These are phyloP conservation scores for Deroplatys truncata DNA, from an alignment of 2,888 invertebrate genomes.

Conservation along the genomic window DNA sequence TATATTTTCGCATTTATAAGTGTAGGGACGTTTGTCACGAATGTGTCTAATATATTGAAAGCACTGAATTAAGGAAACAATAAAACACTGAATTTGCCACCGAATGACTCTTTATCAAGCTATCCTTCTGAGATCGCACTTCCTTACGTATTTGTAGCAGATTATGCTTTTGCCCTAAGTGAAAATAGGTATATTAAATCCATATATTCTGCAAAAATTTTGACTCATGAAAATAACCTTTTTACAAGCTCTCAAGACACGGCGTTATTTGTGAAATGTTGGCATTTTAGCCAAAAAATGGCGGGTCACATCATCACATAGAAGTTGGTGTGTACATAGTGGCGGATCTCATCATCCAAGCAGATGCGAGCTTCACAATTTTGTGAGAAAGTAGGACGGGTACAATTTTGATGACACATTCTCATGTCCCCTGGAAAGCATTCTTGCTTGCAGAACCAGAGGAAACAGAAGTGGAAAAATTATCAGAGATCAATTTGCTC, in stretches of 20 bases:
- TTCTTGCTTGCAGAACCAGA: background rate
- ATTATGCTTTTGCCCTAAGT: background rate
- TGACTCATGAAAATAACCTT: slow-evolving; percentile 34
- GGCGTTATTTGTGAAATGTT: slow-evolving; percentile 32
- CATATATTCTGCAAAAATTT: slow-evolving; percentile 29
- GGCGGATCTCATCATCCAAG: background rate
- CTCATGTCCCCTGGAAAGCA: background rate
- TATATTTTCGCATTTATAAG: slow-evolving; percentile 36
- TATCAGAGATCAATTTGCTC: background rate
- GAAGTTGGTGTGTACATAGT: background rate
- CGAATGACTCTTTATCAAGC: background rate
- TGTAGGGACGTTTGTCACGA: slow-evolving; percentile 34
- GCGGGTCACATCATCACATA: background rate
- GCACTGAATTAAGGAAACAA: background rate
- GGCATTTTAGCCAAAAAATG: slow-evolving; percentile 31
- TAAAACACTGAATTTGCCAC: background rate
- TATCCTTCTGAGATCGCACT: background rate
- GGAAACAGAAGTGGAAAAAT: background rate
- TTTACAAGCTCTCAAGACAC: slow-evolving; percentile 28
- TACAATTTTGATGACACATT: slow-evolving; percentile 11
- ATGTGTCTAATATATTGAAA: slow-evolving; percentile 32
- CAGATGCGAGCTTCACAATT: slow-evolving; percentile 10
- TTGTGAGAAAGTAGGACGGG: slow-evolving; percentile 1
- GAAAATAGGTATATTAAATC: no score
- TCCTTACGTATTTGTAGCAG: background rate